Evolutionary conservation across 2,888 invertebrate species (phyloP).

Genomic region (Laothoe populi): DNA sequence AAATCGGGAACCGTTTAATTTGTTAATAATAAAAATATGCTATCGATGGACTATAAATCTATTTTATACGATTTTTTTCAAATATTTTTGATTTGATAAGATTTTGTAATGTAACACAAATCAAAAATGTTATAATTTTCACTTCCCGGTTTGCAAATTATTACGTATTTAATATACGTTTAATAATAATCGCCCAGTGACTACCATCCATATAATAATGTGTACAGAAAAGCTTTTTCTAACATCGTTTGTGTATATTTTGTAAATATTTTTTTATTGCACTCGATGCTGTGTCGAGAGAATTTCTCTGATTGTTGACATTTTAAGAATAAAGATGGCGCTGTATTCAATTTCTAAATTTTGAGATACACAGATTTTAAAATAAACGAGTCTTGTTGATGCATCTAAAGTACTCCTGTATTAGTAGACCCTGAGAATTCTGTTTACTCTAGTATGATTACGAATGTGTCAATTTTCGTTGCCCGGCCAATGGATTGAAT

Average conservation of each 20-base stretch:
- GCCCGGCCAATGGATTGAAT: slow-evolving; percentile 73
- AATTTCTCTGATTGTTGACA: slow-evolving; percentile 17
- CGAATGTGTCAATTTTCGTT: slow-evolving; percentile 60
- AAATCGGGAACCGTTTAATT: not conserved
- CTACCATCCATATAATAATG: slow-evolving; percentile 24
- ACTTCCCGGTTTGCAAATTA: slow-evolving; percentile 9
- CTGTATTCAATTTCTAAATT: slow-evolving; percentile 20
- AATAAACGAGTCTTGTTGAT: not conserved
- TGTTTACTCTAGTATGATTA: slow-evolving; percentile 41
- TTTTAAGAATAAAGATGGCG: slow-evolving; percentile 26
- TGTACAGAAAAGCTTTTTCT: slow-evolving; percentile 27
- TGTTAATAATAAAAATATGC: not conserved
- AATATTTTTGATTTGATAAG: not conserved
- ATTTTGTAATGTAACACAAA: too few relatives aligned
- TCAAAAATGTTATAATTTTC: not conserved
- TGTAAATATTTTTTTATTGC: slow-evolving; percentile 60
- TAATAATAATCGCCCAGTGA: slow-evolving; percentile 20
- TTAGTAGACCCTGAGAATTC: slow-evolving; percentile 23
- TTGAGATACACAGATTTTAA: not conserved
- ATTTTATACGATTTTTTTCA: not conserved
- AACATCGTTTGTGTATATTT: slow-evolving; percentile 48
- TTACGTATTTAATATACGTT: slow-evolving; percentile 7
- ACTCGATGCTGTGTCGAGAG: slow-evolving; percentile 17
- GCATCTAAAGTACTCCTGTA: slow-evolving; percentile 25
- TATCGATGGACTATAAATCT: not conserved